phyloP scores from a whole-genome alignment of 1,140 invertebrate species.

The Spodoptera frugiperda region DNA sequence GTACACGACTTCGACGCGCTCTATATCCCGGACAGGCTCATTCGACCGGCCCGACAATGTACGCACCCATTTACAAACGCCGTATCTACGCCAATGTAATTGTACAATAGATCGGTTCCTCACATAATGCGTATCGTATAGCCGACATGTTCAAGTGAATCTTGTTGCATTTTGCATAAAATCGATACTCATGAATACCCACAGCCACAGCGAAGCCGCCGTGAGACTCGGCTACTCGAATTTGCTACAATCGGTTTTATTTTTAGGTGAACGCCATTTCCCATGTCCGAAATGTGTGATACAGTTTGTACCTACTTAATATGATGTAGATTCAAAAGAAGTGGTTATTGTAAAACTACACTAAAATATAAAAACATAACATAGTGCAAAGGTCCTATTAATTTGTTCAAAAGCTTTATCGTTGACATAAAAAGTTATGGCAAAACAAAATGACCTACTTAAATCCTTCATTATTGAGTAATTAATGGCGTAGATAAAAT shows the following conservation, averaged over 20 bases:
- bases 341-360: too few relatives aligned
- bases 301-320: conserved; percentile 30
- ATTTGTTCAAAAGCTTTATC: neutral
- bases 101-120: conserved; percentile 74
- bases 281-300: conserved; percentile 62
- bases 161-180: conserved; percentile 86
- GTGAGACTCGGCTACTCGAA: conserved; percentile 72
- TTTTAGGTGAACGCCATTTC: conserved; percentile 67
- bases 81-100: conserved; percentile 76
- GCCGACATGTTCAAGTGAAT: conserved; percentile 80
- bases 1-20: conserved; percentile 60
- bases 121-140: conserved; percentile 73
- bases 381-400: neutral
- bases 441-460: too few relatives aligned
- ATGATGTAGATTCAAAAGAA: too few relatives aligned
- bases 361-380: too few relatives aligned
- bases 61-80: conserved; percentile 71
- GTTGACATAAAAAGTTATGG: too few relatives aligned
- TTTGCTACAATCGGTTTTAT: conserved; percentile 76
- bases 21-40: conserved; percentile 63
- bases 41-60: conserved; percentile 55
- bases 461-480: neutral
- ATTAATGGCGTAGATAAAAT: neutral
- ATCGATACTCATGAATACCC: conserved; percentile 84
- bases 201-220: conserved; percentile 67